A percentile compares a stretch with the other conserved stretches of the same genome.
These are phyloP conservation scores for Neogobius melanostomus DNA, from an alignment of 2,113 vertebrate species.

Conservation along the genomic window DNA sequence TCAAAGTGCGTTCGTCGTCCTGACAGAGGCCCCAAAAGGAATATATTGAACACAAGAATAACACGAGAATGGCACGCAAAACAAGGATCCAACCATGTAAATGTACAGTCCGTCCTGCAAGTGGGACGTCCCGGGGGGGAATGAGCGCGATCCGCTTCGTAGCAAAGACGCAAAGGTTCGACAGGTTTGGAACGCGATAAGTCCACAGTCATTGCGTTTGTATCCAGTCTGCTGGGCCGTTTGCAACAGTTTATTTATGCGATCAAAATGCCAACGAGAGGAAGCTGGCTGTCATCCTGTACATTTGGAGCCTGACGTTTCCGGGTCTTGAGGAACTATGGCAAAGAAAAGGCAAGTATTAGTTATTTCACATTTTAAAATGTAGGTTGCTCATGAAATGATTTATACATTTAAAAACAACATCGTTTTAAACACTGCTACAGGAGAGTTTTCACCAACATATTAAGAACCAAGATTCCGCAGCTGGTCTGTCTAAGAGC, in stretches of 20 bases:
- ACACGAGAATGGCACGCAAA: constrained; percentile 10
- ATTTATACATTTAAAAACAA: too few relatives aligned
- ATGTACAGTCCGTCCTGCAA: constrained; percentile 3
- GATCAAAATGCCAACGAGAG: constrained; percentile 1
- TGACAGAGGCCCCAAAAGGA: background rate
- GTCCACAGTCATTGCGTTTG: background rate
- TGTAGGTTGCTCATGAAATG: too few relatives aligned
- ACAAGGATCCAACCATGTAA: background rate
- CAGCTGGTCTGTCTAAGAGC: too few relatives aligned
- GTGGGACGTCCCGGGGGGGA: constrained; percentile 12
- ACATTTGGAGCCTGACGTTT: background rate
- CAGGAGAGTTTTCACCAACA: too few relatives aligned
- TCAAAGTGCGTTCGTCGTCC: constrained; percentile 8
- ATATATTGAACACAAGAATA: background rate
- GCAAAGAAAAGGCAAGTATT: background rate
- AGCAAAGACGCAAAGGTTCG: constrained; percentile 1
- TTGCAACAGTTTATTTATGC: background rate
- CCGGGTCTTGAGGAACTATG: constrained; percentile 1
- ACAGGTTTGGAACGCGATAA: background rate
- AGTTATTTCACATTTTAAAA: too few relatives aligned
- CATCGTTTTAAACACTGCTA: too few relatives aligned
- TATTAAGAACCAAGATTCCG: too few relatives aligned
- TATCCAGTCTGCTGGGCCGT: constrained; percentile 9
- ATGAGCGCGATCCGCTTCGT: constrained; percentile 35
- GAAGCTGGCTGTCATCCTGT: constrained; percentile 5